Percentiles rank a stretch among this genome's conserved stretches.
phyloP scores from a whole-genome alignment of 2,113 vertebrate species.

The Engystomops pustulosus region DNA sequence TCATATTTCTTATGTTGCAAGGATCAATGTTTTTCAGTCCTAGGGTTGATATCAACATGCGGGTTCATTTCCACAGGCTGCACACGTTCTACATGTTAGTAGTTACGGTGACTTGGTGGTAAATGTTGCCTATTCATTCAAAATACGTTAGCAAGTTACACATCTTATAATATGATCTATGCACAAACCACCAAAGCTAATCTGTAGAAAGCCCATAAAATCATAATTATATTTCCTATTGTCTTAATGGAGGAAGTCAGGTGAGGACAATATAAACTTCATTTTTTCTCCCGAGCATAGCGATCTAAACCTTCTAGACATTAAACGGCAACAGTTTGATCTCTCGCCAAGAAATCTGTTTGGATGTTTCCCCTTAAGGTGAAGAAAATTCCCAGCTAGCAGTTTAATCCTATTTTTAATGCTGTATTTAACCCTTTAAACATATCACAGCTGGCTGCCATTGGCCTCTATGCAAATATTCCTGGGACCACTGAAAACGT shows the following conservation, averaged over 20 bases:
- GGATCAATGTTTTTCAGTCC: too few relatives aligned
- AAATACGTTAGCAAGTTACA: too few relatives aligned
- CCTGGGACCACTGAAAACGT: too few relatives aligned
- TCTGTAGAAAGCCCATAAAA: too few relatives aligned
- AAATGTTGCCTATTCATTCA: too few relatives aligned
- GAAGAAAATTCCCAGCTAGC: constrained; percentile 49
- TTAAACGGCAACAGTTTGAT: constrained; percentile 45
- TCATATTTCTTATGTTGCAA: too few relatives aligned
- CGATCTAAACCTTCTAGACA: constrained; percentile 26
- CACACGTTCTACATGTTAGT: too few relatives aligned
- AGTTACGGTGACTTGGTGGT: too few relatives aligned
- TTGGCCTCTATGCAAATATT: background rate
- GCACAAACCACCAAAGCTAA: background rate
- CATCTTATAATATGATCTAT: too few relatives aligned
- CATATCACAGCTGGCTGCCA: background rate
- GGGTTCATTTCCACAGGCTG: too few relatives aligned
- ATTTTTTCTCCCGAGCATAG: background rate
- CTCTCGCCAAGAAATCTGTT: constrained; percentile 44
- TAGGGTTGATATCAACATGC: too few relatives aligned
- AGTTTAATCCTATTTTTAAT: constrained; percentile 24
- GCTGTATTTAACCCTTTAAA: constrained; percentile 25
- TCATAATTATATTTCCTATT: constrained; percentile 7
- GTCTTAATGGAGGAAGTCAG: constrained; percentile 22
- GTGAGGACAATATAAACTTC: constrained; percentile 39
- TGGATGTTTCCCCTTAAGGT: constrained; percentile 55